These are phyloP conservation scores for Cantharis rustica DNA, from an alignment of 2,888 invertebrate genomes.

Conservation along the genomic window DNA sequence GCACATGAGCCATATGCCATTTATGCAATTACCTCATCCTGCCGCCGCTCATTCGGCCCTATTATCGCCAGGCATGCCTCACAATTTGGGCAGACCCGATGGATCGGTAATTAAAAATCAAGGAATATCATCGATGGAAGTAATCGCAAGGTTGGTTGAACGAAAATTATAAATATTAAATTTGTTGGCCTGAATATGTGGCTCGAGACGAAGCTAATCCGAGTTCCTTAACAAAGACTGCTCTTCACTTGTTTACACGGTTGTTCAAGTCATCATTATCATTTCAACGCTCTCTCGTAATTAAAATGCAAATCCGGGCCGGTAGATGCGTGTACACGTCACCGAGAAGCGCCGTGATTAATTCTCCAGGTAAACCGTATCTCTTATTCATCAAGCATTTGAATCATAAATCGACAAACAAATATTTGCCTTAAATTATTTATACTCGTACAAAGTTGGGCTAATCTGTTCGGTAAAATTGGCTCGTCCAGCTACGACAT, in stretches of 20 bases:
- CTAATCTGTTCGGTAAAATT: constrained; percentile 27
- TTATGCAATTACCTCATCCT: constrained; percentile 87
- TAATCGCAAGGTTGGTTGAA: constrained; percentile 71
- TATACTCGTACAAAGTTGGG: not conserved
- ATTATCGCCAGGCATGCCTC: constrained; percentile 89
- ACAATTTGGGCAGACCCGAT: constrained; percentile 81
- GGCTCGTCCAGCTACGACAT: constrained; percentile 28
- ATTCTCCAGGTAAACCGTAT: constrained; percentile 57
- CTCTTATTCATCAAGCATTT: constrained; percentile 41
- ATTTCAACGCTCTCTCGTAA: constrained; percentile 66
- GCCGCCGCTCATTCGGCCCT: constrained; percentile 75
- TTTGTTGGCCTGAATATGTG: not conserved
- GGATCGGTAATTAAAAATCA: constrained; percentile 84
- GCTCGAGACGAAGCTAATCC: constrained; percentile 25
- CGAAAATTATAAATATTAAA: not conserved
- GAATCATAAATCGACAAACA: constrained; percentile 48
- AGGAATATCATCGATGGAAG: constrained; percentile 86
- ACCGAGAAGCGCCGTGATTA: constrained; percentile 57
- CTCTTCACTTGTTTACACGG: constrained; percentile 54
- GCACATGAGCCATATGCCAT: constrained; percentile 91
- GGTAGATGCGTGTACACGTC: constrained; percentile 59
- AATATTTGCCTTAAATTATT: constrained; percentile 28
- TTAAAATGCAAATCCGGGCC: constrained; percentile 65
- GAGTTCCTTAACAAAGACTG: constrained; percentile 35
- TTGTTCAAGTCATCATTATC: constrained; percentile 62